Evolutionary conservation across 2,797 vertebrate species (phyloP), one percentile per base, ranked within the genome.

Genomic region (Melanotaenia maccullochi): DNA sequence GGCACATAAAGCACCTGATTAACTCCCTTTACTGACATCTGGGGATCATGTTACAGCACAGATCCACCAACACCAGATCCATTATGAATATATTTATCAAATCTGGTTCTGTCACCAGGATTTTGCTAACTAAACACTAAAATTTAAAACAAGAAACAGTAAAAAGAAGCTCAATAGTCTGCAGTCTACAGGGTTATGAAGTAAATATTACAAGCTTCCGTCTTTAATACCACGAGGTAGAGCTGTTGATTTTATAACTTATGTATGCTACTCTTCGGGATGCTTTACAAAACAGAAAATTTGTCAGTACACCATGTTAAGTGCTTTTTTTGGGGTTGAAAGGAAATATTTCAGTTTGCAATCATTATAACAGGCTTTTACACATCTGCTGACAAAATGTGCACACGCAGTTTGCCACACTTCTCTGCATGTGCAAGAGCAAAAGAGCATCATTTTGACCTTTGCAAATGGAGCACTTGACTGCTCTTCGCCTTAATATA

Each of bases 41-140:
- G 40, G 69, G 5, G 1, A 14, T 9, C 6, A 25, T 66, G 63
- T 73, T 60, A n/a, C 52, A 67, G 24, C 2, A 24, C 3, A 80
- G 35, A 70, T 55, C 5, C 20, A 40, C n/a, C 76, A 49, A 67
- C 65, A 69, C 16, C 55, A 67, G 13, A 69, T 62, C 49, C 28
- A 28, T 59, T 7, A 51, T n/a, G 55, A 81, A 78, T 40, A 65
- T 28, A 18, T 59, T 40, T 40, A 68, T 59, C 28, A 22, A 30
- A 66, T 57, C 30, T 38, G 36, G 60, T 47, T 30, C 36, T 0
- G 3, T 25, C 12, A 9, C 9, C 18, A 52, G 38, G 11, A 52
- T 36, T 42, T 8, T 24, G 11, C 64, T 51, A 65, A 70, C 60
- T 47, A 55, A 61, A 49, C 6, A 5, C 28, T 64, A 14, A 62